These are phyloP conservation scores for Oscheius sp. DNA, from an alignment of 2,888 invertebrate species.

Conservation along the genomic window DNA sequence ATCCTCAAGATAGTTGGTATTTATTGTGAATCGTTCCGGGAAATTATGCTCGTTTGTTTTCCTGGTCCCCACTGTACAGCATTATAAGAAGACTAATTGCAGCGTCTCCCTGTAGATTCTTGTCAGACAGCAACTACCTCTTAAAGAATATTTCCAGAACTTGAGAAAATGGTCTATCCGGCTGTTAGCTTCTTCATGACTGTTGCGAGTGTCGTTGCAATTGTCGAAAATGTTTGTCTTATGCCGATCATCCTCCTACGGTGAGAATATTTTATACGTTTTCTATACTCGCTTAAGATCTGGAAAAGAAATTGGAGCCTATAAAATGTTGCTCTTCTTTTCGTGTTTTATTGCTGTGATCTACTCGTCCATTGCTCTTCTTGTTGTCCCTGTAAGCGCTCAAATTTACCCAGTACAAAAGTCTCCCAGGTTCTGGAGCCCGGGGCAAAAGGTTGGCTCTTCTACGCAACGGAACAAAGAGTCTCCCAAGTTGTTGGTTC, in stretches of 20 bases:
- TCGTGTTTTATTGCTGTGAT: constrained; percentile 17
- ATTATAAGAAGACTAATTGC: too few relatives aligned
- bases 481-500: constrained; percentile 18
- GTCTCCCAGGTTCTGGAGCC: constrained; percentile 26
- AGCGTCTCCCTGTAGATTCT: too few relatives aligned
- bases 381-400: constrained; percentile 23
- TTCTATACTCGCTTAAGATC: not conserved
- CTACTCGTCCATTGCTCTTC: constrained; percentile 13
- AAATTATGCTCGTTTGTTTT: too few relatives aligned
- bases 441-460: constrained; percentile 24
- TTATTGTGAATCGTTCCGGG: too few relatives aligned
- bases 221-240: not conserved
- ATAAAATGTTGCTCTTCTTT: constrained; percentile 17
- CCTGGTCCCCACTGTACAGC: too few relatives aligned
- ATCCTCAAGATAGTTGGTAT: too few relatives aligned
- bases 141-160: not conserved
- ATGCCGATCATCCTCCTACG: not conserved
- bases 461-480: constrained; percentile 27
- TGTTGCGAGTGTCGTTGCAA: not conserved
- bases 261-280: not conserved
- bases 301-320: constrained; percentile 25
- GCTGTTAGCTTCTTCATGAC: not conserved
- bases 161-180: constrained; percentile 5
- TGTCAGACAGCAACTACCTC: not conserved
- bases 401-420: not conserved